Base-by-base conservation (phyloP, 35 echinoderm and acorn worm species). In the Amphiura filiformis region DNA sequence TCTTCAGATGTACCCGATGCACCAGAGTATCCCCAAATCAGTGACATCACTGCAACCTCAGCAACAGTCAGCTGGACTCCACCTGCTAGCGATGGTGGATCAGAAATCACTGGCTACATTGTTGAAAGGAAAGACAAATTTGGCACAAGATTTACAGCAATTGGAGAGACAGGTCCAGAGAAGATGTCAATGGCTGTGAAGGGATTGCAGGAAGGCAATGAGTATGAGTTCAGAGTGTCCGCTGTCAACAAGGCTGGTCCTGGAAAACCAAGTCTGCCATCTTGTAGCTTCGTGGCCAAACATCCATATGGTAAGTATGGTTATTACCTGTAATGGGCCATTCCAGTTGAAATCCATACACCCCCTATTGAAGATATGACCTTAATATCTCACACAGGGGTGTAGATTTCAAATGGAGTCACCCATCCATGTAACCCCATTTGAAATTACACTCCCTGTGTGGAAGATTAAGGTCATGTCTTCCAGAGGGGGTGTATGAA, bases 201-300 rank as follows among this genome's bases (percentile, higher is more conserved):
- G 70, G 78, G 79, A 32, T 79, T 93, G 36, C 39, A 33, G 41
- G 70, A 75, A 32, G 92, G 87, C 20, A 78, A 39, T 52, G 81
- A 84, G 37, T 93, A 93, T 76, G 87, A 93, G 82, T 93, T 84
- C 57, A 91, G 93, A 82, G 86, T 95, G 15, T 34, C 79, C 13
- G 93, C 93, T 36, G 89, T 87, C 41, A 95, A 95, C 57, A 91
- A 91, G 39, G 93, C 93, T 76, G 93, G 93, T 35, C 28, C 85
- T 28, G 89, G 93, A 20, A 80, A 91, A 76, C 89, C 93, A 9
- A 91, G 89, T 75, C 77, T 79, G 13, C 38, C 79, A 35, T 86
- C 92, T 9, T 70, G 38, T 22, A 86, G 75, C 38, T 81, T 92
- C 56, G 79, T 82, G 37, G 89, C 89, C 14, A 91, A 91, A 47